Evolutionary conservation across 2,888 invertebrate species (phyloP), one percentile per base, ranked within the genome.

Genomic region (Oasisia sp.): DNA sequence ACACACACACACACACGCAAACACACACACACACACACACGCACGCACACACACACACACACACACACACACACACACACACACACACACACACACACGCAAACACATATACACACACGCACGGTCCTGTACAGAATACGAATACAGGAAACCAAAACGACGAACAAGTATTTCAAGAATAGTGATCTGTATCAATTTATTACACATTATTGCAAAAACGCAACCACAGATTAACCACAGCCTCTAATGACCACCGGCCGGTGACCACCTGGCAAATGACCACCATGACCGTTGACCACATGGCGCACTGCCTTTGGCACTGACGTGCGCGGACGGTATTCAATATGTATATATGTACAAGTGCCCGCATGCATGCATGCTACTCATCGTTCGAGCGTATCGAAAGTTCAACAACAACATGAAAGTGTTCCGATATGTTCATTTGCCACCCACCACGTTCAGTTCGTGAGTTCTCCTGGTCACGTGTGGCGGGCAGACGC

Each of bases 401-500:
- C n/a, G 74, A 74, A 74, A 74, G 74, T 74, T 74, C 27, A 74
- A 27, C 74, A n/a, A 27, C 27, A 74, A 27, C 74, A n/a, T 27
- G 74, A 74, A 74, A n/a, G 27, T 74, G 74, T 74, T 74, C 74
- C 19, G 74, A 74, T 74, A 74, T 74, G 74, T 74, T 74, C 74
- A 19, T 74, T 74, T n/a, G 74, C n/a, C 27, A 27, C 74, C n/a
- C 27, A 27, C 74, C 19, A 19, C 27, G 27, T 74, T 74, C 74
- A 74, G n/a, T 74, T 74, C 7, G 74, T 74, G 74, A 74, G 7
- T 74, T 74, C 27, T 27, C n/a, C 19, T 7, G 14, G 74, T 19
- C 74, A 19, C 74, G n/a, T 2, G n/a, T 74, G 74, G 74, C 27
- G 74, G 3, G 3, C 27, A 14, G 74, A 5, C 19, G 74, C 74